Evolutionary conservation across 1,140 invertebrate genomes (phyloP), one percentile per base, ranked within the genome.

Genomic region (Hylaeus anthracinus): DNA sequence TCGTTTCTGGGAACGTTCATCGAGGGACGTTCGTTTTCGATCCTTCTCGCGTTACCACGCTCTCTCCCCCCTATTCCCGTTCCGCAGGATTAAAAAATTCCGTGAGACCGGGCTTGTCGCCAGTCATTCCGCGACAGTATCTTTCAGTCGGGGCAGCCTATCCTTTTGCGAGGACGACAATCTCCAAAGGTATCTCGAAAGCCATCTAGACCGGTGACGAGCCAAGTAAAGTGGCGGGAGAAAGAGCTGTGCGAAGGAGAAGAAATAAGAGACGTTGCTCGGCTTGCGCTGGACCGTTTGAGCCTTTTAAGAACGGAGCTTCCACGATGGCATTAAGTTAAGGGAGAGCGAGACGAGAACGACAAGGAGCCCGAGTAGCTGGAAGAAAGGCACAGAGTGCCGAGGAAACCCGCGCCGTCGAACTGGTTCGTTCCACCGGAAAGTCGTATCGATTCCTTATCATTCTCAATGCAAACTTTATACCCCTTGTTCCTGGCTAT

Each of bases 41-140:
- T 55, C 56, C 8, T 8, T 26, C 37, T 60, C 15, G n/a, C 56
- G 15, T 51, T 51, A 2, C 8, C 9, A 9, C 51, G 9, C 9
- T 9, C 53, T 82, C 64, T 39, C 61, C 53, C 43, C 15, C 10
- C 5, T 9, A 10, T 66, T 6, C 41, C 1, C 2, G 6, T 55
- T 5, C 14, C 37, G 6, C 48, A 26, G 55, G 72, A 86, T 86
- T 83, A 86, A 86, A 86, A 51, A 86, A 88, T 86, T 84, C 71
- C 66, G 1, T 4, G 60, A 58, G 69, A 81, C 56, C 48, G 41
- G 48, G 39, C 39, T 79, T 65, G 63, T 72, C 67, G 77, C 48
- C 72, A 39, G 9, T 3, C 43, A 58, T 83, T 86, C 48, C 63
- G 56, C 53, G 45, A n/a, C 56, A 63, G 66, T 73, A 61, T 84